Base-by-base conservation (phyloP, 2,888 invertebrate genomes). In the Scrobipalpa costella region DNA sequence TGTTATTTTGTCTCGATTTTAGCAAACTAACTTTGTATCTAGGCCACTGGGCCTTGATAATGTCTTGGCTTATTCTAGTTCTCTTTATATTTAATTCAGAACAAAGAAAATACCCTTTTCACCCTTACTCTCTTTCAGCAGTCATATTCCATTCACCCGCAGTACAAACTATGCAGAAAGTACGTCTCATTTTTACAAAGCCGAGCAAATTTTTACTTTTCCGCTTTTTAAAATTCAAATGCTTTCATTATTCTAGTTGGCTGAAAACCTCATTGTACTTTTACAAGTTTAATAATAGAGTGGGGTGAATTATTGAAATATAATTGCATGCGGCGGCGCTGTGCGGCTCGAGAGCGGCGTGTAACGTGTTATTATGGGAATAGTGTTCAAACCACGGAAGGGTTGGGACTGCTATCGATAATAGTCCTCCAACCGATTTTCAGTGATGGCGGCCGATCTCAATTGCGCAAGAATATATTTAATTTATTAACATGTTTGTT, bases 361-460 rank as follows among this genome's bases (percentile, higher is more conserved):
- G 74, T 74, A 82, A 78, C 80, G 73, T 84, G 78, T 83, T 86
- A 86, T 85, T 85, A 87, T 83, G 86, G 78, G 83, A 87, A 85
- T 85, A 80, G 77, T 83, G 82, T 79, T 76, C 74, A 78, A 81
- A 81, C 80, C 78, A 73, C 74, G 76, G 78, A 3, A 21, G 19
- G 21, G 21, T 21, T 21, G 49, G 47, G 7, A 21, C 9, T 7
- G 8, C 2, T 44, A 44, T 44, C 44, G 44, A 44, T 44, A 44
- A n/a, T 40, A 2, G 13, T 40, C 2, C 3, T 13, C 13, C 13
- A 13, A 11, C 3, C 13, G 3, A 3, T 11, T n/a, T n/a, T n/a
- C n/a, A n/a, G n/a, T n/a, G n/a, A n/a, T n/a, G n/a, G n/a, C n/a
- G n/a, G n/a, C n/a, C n/a, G n/a, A n/a, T n/a, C n/a, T n/a, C n/a